Conservation (phyloP, 2,888 invertebrate species). For the Allolobophora icterica region DNA sequence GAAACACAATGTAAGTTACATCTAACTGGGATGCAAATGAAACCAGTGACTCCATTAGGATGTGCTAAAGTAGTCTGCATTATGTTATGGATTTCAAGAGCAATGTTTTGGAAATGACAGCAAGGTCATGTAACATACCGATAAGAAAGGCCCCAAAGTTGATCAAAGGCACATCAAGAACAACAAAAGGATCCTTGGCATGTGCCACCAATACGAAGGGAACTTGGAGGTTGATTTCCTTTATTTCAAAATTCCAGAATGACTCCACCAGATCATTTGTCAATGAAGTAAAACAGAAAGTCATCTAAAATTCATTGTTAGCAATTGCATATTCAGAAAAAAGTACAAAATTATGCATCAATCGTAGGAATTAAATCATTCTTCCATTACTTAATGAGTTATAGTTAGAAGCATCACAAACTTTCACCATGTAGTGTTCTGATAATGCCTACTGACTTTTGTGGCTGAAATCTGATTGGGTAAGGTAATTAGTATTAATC, state of each 20-base stretch:
- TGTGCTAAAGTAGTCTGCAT: no score
- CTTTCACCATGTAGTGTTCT: neutral
- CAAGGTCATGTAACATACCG: neutral
- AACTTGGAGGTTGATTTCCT: neutral
- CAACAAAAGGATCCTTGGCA: conserved; percentile 5
- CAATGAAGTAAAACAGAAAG: neutral
- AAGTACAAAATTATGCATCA: neutral
- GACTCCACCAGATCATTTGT: neutral
- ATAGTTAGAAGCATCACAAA: neutral
- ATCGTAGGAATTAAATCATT: neutral
- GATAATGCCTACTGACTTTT: neutral
- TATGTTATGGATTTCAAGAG: neutral
- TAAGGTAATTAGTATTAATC: neutral
- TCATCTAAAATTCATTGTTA: conserved; percentile 9
- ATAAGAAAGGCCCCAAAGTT: conserved; percentile 22
- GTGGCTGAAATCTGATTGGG: neutral
- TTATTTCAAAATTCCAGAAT: conserved; percentile 20
- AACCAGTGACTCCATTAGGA: no score
- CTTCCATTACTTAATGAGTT: neutral
- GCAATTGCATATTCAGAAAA: neutral
- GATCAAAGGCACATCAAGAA: neutral
- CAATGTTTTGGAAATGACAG: neutral
- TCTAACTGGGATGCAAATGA: no score
- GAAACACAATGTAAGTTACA: no score
- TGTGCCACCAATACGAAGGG: neutral